Base-by-base conservation (phyloP, 2,888 invertebrate species). In the Thumatha senex region DNA sequence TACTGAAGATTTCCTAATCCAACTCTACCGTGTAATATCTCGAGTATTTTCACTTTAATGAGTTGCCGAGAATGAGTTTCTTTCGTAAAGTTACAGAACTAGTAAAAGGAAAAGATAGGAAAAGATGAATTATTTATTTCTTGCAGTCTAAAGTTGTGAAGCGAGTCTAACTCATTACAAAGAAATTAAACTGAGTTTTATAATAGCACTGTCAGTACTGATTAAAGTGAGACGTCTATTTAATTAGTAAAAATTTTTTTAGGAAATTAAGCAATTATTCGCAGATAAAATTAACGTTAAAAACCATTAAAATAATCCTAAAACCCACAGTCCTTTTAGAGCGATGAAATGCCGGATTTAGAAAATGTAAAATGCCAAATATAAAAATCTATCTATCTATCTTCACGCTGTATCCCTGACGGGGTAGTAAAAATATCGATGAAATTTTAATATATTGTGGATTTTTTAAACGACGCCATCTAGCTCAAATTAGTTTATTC, bases 11-110 rank as follows among this genome's bases (percentile, higher is more conserved):
- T 42, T 58, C 53, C 54, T 54, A 51, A n/a, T 49, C 13, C 34
- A 61, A 65, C 54, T 64, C 54, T 48, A 46, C 45, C 18, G 56
- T 54, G 57, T 40, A 35, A 46, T 45, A 30, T 15, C n/a, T 42
- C 24, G 24, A 44, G 35, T 11, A 30, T 45, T 46, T 52, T 51
- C 41, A 36, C 46, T 51, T 57, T 43, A 51, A 65, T 54, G 51
- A 58, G 46, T 58, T 54, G 51, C 49, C 49, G 34, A 29, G 44
- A 48, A 38, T 50, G 55, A 49, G 54, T 15, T 35, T 2, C 18
- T 35, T 33, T 11, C 12, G 35, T 44, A 18, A 44, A 46, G 38
- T 48, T 53, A 31, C 45, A 48, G 41, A 31, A 45, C 38, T 42
- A 45, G 40, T 46, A 31, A 46, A 29, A 33, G 46, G 38, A 40